Conservation (phyloP, 2,797 vertebrate species). For the Propithecus perrieri region DNA sequence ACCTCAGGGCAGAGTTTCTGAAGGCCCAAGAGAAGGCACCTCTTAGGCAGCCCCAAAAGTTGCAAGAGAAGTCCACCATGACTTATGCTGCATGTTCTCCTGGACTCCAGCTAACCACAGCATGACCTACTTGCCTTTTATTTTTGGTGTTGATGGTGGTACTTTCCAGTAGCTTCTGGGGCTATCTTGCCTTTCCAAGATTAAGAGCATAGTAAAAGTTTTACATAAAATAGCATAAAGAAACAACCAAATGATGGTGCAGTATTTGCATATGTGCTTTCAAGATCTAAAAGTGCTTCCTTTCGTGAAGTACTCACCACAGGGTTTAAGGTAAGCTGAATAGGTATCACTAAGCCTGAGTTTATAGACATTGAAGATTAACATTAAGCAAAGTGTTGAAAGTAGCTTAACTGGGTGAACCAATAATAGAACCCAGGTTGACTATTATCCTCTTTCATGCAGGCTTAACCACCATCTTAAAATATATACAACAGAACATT, state of each 20-base stretch:
- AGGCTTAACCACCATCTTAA: neutral
- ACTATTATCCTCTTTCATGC: neutral
- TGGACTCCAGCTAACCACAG: neutral
- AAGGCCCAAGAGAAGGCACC: neutral
- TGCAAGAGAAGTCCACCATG: neutral
- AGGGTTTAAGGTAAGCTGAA: neutral
- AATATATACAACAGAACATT: neutral
- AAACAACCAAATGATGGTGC: fast-evolving
- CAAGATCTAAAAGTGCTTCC: neutral
- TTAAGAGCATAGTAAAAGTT: neutral
- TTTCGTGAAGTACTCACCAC: no score
- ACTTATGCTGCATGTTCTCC: neutral
- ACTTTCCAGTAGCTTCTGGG: neutral
- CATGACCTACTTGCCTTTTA: neutral
- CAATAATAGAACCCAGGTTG: neutral
- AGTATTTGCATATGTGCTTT: fast-evolving
- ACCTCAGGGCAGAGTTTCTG: neutral
- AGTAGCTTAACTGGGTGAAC: neutral
- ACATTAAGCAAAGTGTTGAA: neutral
- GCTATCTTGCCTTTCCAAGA: neutral
- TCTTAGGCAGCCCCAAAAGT: no score
- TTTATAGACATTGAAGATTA: neutral
- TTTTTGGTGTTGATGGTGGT: no score
- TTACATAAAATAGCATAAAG: neutral
- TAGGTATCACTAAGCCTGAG: no score